Percentiles rank a stretch among this genome's conserved stretches.
phyloP scores from a whole-genome alignment of 2,113 vertebrate species.

The Alaudala cheleensis region DNA sequence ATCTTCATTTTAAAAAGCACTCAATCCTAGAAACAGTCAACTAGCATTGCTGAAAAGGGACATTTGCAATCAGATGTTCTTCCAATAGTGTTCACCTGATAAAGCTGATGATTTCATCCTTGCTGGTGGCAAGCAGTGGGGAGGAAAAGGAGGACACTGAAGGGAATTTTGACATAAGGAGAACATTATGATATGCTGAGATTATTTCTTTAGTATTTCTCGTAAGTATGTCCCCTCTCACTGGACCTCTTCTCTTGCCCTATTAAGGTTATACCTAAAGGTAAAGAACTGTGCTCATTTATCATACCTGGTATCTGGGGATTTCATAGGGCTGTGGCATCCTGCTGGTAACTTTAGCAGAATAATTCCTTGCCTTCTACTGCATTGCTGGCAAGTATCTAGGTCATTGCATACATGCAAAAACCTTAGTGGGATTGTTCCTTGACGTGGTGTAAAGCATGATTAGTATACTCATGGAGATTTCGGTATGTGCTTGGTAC shows the following conservation, averaged over 20 bases:
- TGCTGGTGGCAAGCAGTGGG: background rate
- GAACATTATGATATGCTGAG: background rate
- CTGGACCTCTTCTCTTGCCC: background rate
- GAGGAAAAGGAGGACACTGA: background rate
- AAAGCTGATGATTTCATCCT: constrained; percentile 16
- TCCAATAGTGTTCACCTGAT: background rate
- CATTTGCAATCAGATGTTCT: constrained; percentile 11
- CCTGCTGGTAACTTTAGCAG: background rate
- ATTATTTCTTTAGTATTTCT: constrained; percentile 12
- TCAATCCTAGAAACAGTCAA: constrained; percentile 5
- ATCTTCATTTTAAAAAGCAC: background rate
- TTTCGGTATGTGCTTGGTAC: background rate
- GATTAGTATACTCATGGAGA: background rate
- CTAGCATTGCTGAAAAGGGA: constrained; percentile 13
- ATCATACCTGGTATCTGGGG: background rate
- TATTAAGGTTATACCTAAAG: background rate
- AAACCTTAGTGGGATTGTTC: constrained; percentile 22
- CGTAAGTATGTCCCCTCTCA: background rate
- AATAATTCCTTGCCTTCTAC: background rate
- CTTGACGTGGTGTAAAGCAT: background rate
- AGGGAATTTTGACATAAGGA: background rate
- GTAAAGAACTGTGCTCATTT: background rate
- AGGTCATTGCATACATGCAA: constrained; percentile 8
- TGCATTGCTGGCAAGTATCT: constrained; percentile 13
- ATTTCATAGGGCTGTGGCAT: background rate